These are phyloP conservation scores for Acanthurus leucopareius DNA, from an alignment of 2,797 vertebrate genomes.

Conservation along the genomic window DNA sequence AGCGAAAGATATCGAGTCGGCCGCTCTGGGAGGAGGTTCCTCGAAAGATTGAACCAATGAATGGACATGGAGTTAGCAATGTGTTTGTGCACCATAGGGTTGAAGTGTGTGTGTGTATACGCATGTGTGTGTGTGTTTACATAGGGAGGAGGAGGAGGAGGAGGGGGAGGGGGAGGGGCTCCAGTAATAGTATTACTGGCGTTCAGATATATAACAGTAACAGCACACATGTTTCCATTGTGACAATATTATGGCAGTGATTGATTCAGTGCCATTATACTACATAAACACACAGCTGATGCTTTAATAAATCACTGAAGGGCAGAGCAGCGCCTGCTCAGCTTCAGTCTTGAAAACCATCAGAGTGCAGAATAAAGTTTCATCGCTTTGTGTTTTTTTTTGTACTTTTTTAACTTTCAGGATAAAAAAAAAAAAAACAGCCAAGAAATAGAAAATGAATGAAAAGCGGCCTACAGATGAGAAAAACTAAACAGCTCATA, in stretches of 20 bases:
- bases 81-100: conserved; percentile 66
- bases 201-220: conserved; percentile 60
- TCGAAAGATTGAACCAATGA: conserved; percentile 78
- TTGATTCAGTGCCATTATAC: conserved; percentile 60
- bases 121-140: conserved; percentile 50
- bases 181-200: conserved; percentile 52
- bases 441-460: neutral
- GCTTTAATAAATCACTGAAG: conserved; percentile 61
- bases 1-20: conserved; percentile 84
- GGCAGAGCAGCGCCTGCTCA: conserved; percentile 50
- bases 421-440: neutral
- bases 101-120: conserved; percentile 25
- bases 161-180: conserved; percentile 39
- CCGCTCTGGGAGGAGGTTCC: conserved; percentile 82
- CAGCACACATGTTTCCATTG: conserved; percentile 59
- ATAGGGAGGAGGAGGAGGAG: conserved; percentile 19
- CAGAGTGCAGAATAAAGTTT: neutral
- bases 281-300: conserved; percentile 65
- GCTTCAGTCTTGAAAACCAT: conserved; percentile 37
- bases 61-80: conserved; percentile 47
- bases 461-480: accelerated
- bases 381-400: neutral
- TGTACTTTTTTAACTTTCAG: conserved; percentile 1
- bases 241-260: conserved; percentile 65
- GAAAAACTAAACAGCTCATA: neutral